Conservation (phyloP, 2,113 vertebrate genomes). For the Lophura nycthemera region DNA sequence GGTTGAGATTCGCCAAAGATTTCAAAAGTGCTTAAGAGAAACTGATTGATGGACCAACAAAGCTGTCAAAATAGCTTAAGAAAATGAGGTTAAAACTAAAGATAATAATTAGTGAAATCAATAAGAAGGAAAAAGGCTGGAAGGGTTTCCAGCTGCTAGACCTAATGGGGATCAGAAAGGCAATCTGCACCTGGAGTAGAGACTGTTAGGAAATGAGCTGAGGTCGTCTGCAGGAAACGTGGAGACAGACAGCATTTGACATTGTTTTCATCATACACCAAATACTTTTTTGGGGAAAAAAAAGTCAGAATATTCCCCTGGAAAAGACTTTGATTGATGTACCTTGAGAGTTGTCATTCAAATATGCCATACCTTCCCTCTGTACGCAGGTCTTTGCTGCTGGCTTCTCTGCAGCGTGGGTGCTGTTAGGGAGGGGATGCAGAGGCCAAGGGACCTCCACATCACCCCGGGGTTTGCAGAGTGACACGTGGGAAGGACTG, state of each 20-base stretch:
- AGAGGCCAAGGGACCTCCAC: not conserved
- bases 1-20: conserved; percentile 16
- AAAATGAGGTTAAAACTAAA: conserved; percentile 21
- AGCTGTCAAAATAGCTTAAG: conserved; percentile 56
- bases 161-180: not conserved
- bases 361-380: not conserved
- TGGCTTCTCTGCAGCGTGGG: not conserved
- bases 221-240: conserved; percentile 4
- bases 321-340: not conserved
- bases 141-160: conserved; percentile 1
- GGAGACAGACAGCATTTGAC: conserved; percentile 5
- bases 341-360: not conserved
- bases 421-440: not conserved
- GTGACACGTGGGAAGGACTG: not conserved
- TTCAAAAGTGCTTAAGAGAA: conserved; percentile 8
- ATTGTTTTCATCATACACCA: not conserved
- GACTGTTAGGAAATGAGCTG: not conserved
- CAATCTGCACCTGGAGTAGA: not conserved
- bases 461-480: not conserved
- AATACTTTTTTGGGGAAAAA: not conserved
- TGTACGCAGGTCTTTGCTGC: not conserved
- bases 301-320: not conserved
- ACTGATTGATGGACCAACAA: conserved; percentile 50
- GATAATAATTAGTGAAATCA: conserved; percentile 19
- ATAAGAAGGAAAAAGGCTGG: not conserved